These are phyloP conservation scores for Antedon mediterranea DNA, from an alignment of 53 echinoderm and acorn worm genomes.

Conservation along the genomic window DNA sequence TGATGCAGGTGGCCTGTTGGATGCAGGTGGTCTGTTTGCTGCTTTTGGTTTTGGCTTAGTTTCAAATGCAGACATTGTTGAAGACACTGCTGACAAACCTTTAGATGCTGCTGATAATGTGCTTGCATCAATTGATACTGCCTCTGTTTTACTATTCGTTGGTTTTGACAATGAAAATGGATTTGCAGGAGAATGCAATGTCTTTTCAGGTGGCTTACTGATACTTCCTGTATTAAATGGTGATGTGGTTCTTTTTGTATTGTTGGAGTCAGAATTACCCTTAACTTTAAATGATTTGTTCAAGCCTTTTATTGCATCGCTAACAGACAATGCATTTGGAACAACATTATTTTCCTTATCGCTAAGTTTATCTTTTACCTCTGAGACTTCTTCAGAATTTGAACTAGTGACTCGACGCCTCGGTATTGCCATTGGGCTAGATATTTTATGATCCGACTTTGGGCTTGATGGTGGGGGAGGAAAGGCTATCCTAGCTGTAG, in stretches of 20 bases:
- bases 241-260: neutral
- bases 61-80: neutral
- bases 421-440: neutral
- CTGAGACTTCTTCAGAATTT: neutral
- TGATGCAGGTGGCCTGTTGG: neutral
- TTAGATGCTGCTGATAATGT: neutral
- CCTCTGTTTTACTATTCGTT: neutral
- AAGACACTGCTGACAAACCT: neutral
- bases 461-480: neutral
- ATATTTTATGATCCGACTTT: neutral
- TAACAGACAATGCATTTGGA: neutral
- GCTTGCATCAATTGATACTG: neutral
- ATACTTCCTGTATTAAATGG: neutral
- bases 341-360: neutral
- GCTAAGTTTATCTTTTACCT: neutral
- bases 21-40: neutral
- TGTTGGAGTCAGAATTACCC: neutral
- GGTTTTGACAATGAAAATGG: conserved; percentile 19
- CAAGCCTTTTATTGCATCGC: neutral
- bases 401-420: neutral
- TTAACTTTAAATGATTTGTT: neutral
- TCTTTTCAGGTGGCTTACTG: conserved; percentile 1
- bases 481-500: neutral
- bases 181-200: conserved; percentile 25
- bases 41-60: neutral